phyloP scores from a whole-genome alignment of 1,140 invertebrate genomes.

The Hylaeus anthracinus region DNA sequence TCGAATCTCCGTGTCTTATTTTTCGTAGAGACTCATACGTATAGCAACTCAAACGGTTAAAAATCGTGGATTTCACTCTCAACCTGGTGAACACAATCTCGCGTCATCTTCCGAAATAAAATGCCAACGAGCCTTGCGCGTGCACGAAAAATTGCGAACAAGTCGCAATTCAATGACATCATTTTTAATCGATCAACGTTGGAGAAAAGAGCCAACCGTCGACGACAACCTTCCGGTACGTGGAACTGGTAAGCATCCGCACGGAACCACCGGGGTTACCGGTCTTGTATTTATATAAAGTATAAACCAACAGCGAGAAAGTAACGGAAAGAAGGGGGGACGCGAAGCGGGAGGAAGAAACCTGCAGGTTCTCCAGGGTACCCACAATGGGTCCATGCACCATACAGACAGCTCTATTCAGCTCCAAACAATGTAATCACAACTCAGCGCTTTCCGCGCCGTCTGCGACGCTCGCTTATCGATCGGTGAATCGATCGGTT shows the following conservation, averaged over 20 bases:
- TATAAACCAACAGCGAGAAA: slow-evolving; percentile 60
- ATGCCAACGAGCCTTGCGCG: slow-evolving; percentile 2
- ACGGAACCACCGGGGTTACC: slow-evolving; percentile 62
- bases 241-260: slow-evolving; percentile 60
- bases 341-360: slow-evolving; percentile 21
- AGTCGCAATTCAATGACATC: slow-evolving; percentile 55
- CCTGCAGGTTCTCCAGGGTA: slow-evolving; percentile 49
- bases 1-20: too few relatives aligned
- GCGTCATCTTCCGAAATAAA: slow-evolving; percentile 8
- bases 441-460: slow-evolving; percentile 72
- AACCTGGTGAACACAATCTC: slow-evolving; percentile 14
- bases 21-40: too few relatives aligned
- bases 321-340: background rate
- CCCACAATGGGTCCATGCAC: slow-evolving; percentile 66
- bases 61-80: too few relatives aligned
- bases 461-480: slow-evolving; percentile 61
- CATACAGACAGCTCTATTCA: slow-evolving; percentile 73
- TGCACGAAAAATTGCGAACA: background rate
- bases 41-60: background rate
- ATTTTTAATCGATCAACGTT: slow-evolving; percentile 49
- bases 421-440: slow-evolving; percentile 74
- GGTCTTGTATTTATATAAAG: slow-evolving; percentile 73
- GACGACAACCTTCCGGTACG: slow-evolving; percentile 43
- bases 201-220: slow-evolving; percentile 12
- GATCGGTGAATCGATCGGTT: slow-evolving; percentile 65